A percentile compares a stretch with the other conserved stretches of the same genome.
Conservation (phyloP, 2,888 invertebrate genomes). For the Fragum whitleyi region DNA sequence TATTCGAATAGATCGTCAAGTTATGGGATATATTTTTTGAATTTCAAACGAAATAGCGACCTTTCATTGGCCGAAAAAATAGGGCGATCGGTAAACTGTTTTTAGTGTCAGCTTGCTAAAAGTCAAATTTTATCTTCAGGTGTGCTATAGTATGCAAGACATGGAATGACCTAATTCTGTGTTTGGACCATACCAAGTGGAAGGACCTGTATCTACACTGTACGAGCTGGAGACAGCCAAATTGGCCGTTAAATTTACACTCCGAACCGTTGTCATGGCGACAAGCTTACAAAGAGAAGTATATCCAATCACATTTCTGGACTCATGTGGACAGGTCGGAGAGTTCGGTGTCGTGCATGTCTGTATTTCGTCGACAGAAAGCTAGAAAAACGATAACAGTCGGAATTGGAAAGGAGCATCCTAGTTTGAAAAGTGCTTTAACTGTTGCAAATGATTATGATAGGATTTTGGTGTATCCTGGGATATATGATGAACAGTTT, state of each 20-base stretch:
- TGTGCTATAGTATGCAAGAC: conserved; percentile 78
- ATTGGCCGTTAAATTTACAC: conserved; percentile 78
- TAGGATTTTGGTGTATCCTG: conserved; percentile 79
- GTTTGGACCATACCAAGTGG: conserved; percentile 79
- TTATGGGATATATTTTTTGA: no score
- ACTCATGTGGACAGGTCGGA: conserved; percentile 55
- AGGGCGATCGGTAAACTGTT: no score
- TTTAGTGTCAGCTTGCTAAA: no score
- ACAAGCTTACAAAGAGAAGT: conserved; percentile 76
- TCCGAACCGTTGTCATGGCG: conserved; percentile 79
- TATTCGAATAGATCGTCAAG: no score
- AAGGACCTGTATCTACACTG: conserved; percentile 75
- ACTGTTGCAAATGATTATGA: conserved; percentile 79
- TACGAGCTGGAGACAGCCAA: conserved; percentile 79
- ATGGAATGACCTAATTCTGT: conserved; percentile 78
- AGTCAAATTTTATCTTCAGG: conserved; percentile 31
- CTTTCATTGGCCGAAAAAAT: no score
- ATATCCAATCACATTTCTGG: conserved; percentile 76
- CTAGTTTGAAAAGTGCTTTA: conserved; percentile 77
- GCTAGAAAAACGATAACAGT: conserved; percentile 76
- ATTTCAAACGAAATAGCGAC: no score
- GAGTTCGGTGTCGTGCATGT: conserved; percentile 68
- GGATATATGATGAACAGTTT: conserved; percentile 82
- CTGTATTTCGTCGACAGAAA: conserved; percentile 71
- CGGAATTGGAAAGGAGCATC: conserved; percentile 75